phyloP scores from a whole-genome alignment of 2,888 invertebrate species.

The Lamellibrachia columna region DNA sequence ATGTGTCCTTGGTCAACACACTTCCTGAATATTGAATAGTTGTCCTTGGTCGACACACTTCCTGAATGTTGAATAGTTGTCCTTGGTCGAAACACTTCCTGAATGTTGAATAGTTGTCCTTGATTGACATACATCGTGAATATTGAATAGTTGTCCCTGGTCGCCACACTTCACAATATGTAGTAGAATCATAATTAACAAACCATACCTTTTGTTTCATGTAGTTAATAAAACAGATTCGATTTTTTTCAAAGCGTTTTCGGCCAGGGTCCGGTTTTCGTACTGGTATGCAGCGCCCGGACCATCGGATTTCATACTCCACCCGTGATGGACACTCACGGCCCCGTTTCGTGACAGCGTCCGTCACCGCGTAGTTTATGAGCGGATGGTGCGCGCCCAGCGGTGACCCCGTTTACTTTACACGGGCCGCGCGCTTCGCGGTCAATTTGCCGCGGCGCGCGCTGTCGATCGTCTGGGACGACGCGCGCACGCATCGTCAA shows the following conservation, averaged over 20 bases:
- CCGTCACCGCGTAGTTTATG: not conserved
- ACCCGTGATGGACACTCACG: not conserved
- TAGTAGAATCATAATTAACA: too few species aligned
- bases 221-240: too few species aligned
- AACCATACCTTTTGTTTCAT: too few species aligned
- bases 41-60: too few species aligned
- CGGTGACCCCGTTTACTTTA: not conserved
- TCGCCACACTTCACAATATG: too few species aligned
- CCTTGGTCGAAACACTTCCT: too few species aligned
- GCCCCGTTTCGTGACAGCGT: not conserved
- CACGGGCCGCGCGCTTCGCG: not conserved
- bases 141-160: too few species aligned
- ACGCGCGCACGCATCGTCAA: not conserved
- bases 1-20: too few species aligned
- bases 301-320: not conserved
- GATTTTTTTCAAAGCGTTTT: not conserved
- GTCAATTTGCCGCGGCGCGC: not conserved
- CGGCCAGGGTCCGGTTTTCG: not conserved
- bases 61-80: too few species aligned
- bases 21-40: too few species aligned
- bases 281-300: not conserved
- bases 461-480: not conserved
- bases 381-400: not conserved
- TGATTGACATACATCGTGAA: too few species aligned
- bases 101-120: too few species aligned